Percentiles rank a stretch among this genome's conserved stretches.
phyloP scores from a whole-genome alignment of 1,140 invertebrate species.

The Anastrepha obliqua region DNA sequence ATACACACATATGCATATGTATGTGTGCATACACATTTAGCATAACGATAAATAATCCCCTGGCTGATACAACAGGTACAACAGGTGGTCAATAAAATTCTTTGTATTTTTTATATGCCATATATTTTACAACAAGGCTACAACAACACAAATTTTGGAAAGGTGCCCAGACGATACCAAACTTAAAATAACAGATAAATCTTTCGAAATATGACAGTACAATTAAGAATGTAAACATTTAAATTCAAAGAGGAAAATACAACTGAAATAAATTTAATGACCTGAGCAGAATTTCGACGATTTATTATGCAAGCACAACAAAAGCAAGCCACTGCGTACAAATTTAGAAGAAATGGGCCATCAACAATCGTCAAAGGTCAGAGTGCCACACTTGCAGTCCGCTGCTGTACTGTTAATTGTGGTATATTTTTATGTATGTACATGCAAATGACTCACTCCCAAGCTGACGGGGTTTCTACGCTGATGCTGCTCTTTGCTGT shows the following conservation, averaged over 20 bases:
- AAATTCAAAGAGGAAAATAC: not conserved
- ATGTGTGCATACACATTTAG: not conserved
- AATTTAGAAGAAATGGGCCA: slow-evolving; percentile 9
- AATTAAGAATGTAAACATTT: not conserved
- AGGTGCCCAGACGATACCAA: not conserved
- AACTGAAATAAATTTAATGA: slow-evolving; percentile 30
- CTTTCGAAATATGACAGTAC: not conserved
- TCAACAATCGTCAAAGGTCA: slow-evolving; percentile 15
- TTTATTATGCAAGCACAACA: not conserved
- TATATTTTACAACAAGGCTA: too few species aligned
- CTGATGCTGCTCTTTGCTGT: not conserved
- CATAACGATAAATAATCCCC: too few species aligned
- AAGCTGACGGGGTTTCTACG: not conserved
- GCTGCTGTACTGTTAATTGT: not conserved
- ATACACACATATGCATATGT: not conserved
- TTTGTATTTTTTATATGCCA: not conserved
- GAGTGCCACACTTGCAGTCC: not conserved
- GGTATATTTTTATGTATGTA: not conserved
- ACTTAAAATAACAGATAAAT: slow-evolving; percentile 17
- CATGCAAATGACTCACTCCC: not conserved
- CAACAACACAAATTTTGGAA: not conserved
- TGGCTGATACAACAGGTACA: not conserved
- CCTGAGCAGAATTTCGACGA: not conserved
- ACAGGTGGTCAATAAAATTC: not conserved
- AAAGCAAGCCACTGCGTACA: not conserved